Evolutionary conservation across 2,113 vertebrate species (phyloP).

Genomic region (Suricata suricatta): DNA sequence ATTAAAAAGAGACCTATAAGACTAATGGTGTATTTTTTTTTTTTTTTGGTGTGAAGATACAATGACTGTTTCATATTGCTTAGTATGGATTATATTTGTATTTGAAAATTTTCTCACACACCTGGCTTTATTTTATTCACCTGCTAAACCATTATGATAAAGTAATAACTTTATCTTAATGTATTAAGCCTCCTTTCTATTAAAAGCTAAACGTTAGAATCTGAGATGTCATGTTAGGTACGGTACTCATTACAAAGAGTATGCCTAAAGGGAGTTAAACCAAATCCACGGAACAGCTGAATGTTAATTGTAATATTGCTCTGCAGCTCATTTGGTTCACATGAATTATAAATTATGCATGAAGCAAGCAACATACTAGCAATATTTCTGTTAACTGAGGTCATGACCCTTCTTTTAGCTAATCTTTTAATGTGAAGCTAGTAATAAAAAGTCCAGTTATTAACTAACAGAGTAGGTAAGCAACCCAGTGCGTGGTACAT

Average conservation of each 20-base stretch:
- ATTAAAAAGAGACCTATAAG: not conserved
- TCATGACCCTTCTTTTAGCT: constrained; percentile 62
- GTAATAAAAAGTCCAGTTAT: constrained; percentile 60
- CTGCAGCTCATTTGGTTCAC: constrained; percentile 49
- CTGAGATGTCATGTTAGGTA: not conserved
- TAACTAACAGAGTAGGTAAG: constrained; percentile 44
- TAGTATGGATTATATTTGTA: not conserved
- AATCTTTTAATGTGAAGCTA: constrained; percentile 61
- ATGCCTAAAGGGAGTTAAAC: constrained; percentile 45
- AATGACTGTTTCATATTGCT: not conserved
- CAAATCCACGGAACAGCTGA: constrained; percentile 15
- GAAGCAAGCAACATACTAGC: constrained; percentile 39
- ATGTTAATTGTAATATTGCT: constrained; percentile 57
- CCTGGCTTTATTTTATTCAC: not conserved
- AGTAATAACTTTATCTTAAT: not conserved
- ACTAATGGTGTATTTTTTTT: not conserved
- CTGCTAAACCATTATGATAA: not conserved
- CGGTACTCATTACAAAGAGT: not conserved
- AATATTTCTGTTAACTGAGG: constrained; percentile 64
- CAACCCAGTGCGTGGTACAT: not conserved
- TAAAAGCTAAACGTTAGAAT: constrained; percentile 1
- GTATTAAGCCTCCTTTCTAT: not conserved
- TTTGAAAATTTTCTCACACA: not conserved
- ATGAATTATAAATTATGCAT: constrained; percentile 56
- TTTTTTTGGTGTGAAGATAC: not conserved